Percentiles rank a stretch among this genome's conserved stretches.
phyloP scores from a whole-genome alignment of 2,797 vertebrate species.

The Loris lydekkerianus region DNA sequence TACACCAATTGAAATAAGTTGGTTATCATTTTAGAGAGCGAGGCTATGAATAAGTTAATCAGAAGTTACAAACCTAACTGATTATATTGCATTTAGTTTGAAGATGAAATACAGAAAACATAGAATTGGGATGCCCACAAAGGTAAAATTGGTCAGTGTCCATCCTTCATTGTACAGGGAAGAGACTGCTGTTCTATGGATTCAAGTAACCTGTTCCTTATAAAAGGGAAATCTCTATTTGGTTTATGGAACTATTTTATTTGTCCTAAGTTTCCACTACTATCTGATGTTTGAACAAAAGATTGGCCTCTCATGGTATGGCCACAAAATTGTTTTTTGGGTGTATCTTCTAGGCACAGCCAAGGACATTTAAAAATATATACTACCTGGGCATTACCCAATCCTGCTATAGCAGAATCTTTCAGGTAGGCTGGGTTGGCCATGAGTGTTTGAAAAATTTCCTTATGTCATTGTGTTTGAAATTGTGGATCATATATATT shows the following conservation, averaged over 20 bases:
- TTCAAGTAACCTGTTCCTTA: not conserved
- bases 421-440: not conserved
- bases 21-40: not conserved
- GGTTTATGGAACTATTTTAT: not conserved
- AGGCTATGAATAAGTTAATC: not conserved
- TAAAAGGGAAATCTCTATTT: not conserved
- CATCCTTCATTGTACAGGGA: fast-evolving
- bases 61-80: not conserved
- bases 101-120: not conserved
- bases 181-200: not conserved
- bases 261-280: not conserved
- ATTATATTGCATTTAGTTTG: not conserved
- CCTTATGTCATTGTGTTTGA: not conserved
- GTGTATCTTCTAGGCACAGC: not conserved
- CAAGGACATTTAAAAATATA: not conserved
- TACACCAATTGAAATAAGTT: not conserved
- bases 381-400: not conserved
- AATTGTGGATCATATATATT: not conserved
- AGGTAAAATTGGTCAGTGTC: not conserved
- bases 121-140: not conserved
- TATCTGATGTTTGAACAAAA: not conserved
- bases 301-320: not conserved
- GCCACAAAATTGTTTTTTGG: not conserved
- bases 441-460: not conserved
- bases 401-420: not conserved